Evolutionary conservation across 2,113 vertebrate genomes (phyloP), one percentile per base, ranked within the genome.

Genomic region (Garra rufa): DNA sequence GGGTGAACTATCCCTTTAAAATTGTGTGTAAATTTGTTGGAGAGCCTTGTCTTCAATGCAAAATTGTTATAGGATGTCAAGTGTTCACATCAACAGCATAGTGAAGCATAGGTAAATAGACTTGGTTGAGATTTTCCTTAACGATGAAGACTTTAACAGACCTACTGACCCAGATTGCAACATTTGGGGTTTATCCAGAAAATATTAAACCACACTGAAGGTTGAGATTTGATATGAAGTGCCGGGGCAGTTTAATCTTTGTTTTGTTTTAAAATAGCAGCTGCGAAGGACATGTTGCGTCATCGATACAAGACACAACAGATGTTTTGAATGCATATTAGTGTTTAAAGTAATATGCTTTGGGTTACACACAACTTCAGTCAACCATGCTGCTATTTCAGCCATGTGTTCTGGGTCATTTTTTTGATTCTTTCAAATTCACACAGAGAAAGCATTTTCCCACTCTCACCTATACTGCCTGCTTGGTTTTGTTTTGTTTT

Each of bases 401-500:
- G 38, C 17, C 34, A 5, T 11, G 28, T 63, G 65, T 43, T 70
- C n/a, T n/a, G n/a, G n/a, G n/a, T n/a, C n/a, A n/a, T n/a, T n/a
- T n/a, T n/a, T n/a, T n/a, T n/a, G n/a, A n/a, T n/a, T n/a, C n/a
- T n/a, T n/a, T n/a, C n/a, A n/a, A n/a, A n/a, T n/a, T n/a, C n/a
- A n/a, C n/a, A n/a, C n/a, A n/a, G n/a, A n/a, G n/a, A n/a, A n/a
- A n/a, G n/a, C n/a, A n/a, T n/a, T n/a, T n/a, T n/a, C 10, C 4
- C 78, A 50, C 38, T 26, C 44, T 84, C 21, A 8, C 24, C 9
- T 26, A 21, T 84, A 26, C 65, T 83, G n/a, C 19, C 73, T 76
- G 46, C 57, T 46, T 67, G 78, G 26, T 28, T 28, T 80, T 77
- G 52, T 76, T 46, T 67, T 59, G 26, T 28, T 28, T 80, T 77